phyloP scores from a whole-genome alignment of 2,113 vertebrate genomes.

The Chitala chitala region DNA sequence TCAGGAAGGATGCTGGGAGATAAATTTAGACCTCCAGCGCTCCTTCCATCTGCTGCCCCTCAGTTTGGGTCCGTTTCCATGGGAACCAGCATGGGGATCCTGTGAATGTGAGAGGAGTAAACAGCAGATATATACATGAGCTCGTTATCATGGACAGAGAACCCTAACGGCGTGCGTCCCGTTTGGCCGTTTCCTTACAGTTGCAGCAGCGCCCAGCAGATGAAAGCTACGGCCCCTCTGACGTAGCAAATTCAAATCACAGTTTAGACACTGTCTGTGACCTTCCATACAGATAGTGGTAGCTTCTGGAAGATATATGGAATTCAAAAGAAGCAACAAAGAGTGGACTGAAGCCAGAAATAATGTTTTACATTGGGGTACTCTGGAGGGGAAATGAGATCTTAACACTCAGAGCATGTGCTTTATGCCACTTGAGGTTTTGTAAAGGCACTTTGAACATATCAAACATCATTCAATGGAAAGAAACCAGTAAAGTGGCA shows the following conservation, averaged over 20 bases:
- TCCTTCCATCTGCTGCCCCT: constrained; percentile 70
- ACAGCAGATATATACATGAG: constrained; percentile 53
- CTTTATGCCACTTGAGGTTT: background rate
- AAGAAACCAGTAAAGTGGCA: too few relatives aligned
- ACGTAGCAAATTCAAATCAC: too few relatives aligned
- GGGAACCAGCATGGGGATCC: constrained; percentile 67
- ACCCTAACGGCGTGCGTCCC: background rate
- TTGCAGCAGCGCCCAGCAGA: background rate
- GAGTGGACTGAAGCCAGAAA: too few relatives aligned
- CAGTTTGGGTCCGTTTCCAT: constrained; percentile 73
- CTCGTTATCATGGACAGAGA: constrained; percentile 6
- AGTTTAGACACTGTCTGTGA: too few relatives aligned
- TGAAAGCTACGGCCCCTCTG: too few relatives aligned
- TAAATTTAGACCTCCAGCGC: constrained; percentile 72
- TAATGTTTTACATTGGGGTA: too few relatives aligned
- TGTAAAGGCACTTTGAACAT: background rate
- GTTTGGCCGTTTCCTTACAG: background rate
- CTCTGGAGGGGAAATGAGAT: too few relatives aligned
- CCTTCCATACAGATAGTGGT: too few relatives aligned
- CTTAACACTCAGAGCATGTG: too few relatives aligned
- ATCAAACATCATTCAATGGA: background rate
- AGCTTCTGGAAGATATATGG: too few relatives aligned
- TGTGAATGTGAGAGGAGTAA: constrained; percentile 59
- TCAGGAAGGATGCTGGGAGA: constrained; percentile 64
- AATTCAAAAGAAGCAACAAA: too few relatives aligned